Base-by-base conservation (phyloP, 2,113 vertebrate species). In the Platysteira castanea region DNA sequence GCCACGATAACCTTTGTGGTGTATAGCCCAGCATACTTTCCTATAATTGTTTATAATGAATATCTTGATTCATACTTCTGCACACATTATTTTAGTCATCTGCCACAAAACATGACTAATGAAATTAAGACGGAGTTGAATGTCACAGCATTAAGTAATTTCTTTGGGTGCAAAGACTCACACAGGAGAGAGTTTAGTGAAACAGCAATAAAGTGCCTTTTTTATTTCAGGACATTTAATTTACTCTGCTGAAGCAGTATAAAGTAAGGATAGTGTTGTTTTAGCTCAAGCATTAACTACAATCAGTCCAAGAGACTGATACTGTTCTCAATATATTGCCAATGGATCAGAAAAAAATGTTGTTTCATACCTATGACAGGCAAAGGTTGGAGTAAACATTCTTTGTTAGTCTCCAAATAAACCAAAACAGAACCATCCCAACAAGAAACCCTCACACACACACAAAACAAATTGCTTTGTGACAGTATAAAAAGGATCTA, bases 11-110 rank as follows among this genome's bases (percentile, higher is more conserved):
- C 92, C 95, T 94, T 94, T 93, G 73, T 60, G 87, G 95, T 23
- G 37, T 79, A 95, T 86, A 93, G 88, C 80, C 73, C 60, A 84
- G 81, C 92, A 93, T 92, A 86, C 88, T 69, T 96, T 94, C 95
- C 95, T 95, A 90, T 84, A 81, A 96, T 95, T 94, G 92, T 96
- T 96, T 84, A 54, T 37, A 75, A 83, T 56, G 35, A 95, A 60
- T 95, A 95, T 86, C 85, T 96, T 75, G 60, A 93, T 95, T 96
- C 88, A 90, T 90, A 64, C 60, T 94, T 53, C 73, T 94, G 71
- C 42, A 92, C 44, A 41, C 2, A 10, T 88, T 92, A 86, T 93
- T 96, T 96, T 39, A 84, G 79, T 46, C 44, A 60, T 80, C 93
- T 88, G 56, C 59, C 52, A 78, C 86, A 68, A 78, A 87, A 86